These are phyloP conservation scores for Aulostomus chinensis DNA, from an alignment of 2,797 vertebrate genomes.

Conservation along the genomic window DNA sequence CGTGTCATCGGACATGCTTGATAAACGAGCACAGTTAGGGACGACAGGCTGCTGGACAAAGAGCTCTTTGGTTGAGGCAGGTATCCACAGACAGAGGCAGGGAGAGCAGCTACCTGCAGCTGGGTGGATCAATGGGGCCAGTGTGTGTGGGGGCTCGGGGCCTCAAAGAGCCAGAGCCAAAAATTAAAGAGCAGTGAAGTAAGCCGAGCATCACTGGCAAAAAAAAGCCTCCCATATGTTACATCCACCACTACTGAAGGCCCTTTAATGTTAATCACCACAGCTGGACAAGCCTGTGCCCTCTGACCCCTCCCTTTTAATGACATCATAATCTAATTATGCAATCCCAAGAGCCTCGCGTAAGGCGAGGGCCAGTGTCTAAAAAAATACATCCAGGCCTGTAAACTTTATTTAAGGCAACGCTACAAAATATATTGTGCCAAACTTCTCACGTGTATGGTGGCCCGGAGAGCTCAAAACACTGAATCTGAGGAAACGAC, in stretches of 20 bases:
- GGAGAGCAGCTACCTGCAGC: conserved; percentile 55
- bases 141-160: conserved; percentile 41
- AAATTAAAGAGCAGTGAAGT: conserved; percentile 51
- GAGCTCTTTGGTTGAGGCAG: conserved; percentile 54
- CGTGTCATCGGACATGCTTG: conserved; percentile 49
- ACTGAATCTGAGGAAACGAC: too few species aligned
- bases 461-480: too few species aligned
- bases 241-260: conserved; percentile 40
- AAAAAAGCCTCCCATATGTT: conserved; percentile 29
- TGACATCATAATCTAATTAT: conserved; percentile 66
- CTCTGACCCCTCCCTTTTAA: conserved; percentile 68
- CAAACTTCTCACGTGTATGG: conserved; percentile 4
- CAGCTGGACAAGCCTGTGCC: conserved; percentile 44
- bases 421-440: conserved; percentile 11
- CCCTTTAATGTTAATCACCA: conserved; percentile 71
- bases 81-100: conserved; percentile 39
- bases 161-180: conserved; percentile 32
- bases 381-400: conserved; percentile 21
- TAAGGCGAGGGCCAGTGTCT: conserved; percentile 17
- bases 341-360: conserved; percentile 43
- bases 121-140: conserved; percentile 60
- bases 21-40: conserved; percentile 47
- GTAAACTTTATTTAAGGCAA: conserved; percentile 5
- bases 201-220: conserved; percentile 38
- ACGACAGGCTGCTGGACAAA: conserved; percentile 56